These are phyloP conservation scores for Poliocrania exsul DNA, from an alignment of 2,797 vertebrate genomes.

Conservation along the genomic window DNA sequence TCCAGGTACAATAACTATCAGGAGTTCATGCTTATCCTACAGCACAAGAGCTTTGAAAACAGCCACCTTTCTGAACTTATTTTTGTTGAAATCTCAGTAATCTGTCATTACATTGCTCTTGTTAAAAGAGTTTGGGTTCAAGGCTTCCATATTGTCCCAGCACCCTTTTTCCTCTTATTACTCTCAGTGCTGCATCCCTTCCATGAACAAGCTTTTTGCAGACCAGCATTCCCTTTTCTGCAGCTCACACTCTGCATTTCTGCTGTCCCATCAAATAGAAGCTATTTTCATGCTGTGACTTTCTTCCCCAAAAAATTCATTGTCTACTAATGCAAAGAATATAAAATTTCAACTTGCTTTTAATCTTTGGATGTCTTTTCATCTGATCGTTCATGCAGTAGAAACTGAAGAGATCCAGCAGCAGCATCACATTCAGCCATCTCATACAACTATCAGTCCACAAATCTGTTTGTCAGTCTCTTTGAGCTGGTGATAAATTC, in stretches of 20 bases:
- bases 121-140: not conserved
- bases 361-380: not conserved
- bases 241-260: not conserved
- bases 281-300: not conserved
- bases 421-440: not conserved
- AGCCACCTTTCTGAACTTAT: not conserved
- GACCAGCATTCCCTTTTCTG: not conserved
- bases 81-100: not conserved
- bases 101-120: not conserved
- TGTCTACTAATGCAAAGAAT: not conserved
- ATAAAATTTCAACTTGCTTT: not conserved
- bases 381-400: not conserved
- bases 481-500: not conserved
- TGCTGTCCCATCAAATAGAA: not conserved
- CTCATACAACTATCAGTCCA: not conserved
- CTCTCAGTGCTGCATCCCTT: not conserved
- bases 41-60: not conserved
- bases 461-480: not conserved
- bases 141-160: not conserved
- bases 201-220: not conserved
- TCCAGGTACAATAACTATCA: not conserved
- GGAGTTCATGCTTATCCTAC: not conserved
- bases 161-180: not conserved
- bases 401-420: not conserved
- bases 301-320: not conserved